Evolutionary conservation across 1,140 invertebrate genomes (phyloP).

Genomic region (Drosophila simulans): DNA sequence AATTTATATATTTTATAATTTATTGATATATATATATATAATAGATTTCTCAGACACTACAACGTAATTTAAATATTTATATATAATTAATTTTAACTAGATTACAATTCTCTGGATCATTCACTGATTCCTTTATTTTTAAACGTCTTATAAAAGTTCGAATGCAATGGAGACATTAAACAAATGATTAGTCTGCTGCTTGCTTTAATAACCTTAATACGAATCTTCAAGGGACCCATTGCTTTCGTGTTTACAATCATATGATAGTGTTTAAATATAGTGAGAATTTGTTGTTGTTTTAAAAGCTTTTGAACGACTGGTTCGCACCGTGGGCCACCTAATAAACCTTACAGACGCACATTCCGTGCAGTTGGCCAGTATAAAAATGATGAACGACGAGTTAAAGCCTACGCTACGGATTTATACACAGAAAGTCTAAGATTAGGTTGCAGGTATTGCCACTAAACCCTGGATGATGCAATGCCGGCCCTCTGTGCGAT

Average conservation of each 20-base stretch:
- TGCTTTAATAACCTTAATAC: slow-evolving; percentile 18
- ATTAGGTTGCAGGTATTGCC: slow-evolving; percentile 51
- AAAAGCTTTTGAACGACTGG: slow-evolving; percentile 72
- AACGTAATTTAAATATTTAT: slow-evolving; percentile 49
- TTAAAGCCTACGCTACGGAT: slow-evolving; percentile 51
- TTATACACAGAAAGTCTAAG: slow-evolving; percentile 61
- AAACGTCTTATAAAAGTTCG: slow-evolving; percentile 58
- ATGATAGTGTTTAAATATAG: slow-evolving; percentile 62
- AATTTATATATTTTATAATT: slow-evolving; percentile 55
- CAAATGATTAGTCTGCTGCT: slow-evolving; percentile 25
- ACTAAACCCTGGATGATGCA: slow-evolving; percentile 25
- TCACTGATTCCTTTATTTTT: slow-evolving; percentile 29
- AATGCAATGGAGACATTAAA: slow-evolving; percentile 51
- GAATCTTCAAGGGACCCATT: slow-evolving; percentile 23
- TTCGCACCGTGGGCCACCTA: slow-evolving; percentile 5
- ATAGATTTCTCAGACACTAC: slow-evolving; percentile 64
- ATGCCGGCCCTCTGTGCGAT: slow-evolving; percentile 39
- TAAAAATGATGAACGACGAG: slow-evolving; percentile 36
- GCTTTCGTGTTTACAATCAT: slow-evolving; percentile 45
- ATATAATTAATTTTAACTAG: slow-evolving; percentile 56
- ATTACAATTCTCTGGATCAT: slow-evolving; percentile 50
- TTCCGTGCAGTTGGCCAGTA: slow-evolving; percentile 49
- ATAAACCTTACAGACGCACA: slow-evolving; percentile 16
- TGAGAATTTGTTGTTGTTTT: slow-evolving; percentile 71
- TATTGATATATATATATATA: slow-evolving; percentile 71